A percentile compares a stretch with the other conserved stretches of the same genome.
These are phyloP conservation scores for Ceriagrion tenellum DNA, from an alignment of 2,888 invertebrate genomes.

Conservation along the genomic window DNA sequence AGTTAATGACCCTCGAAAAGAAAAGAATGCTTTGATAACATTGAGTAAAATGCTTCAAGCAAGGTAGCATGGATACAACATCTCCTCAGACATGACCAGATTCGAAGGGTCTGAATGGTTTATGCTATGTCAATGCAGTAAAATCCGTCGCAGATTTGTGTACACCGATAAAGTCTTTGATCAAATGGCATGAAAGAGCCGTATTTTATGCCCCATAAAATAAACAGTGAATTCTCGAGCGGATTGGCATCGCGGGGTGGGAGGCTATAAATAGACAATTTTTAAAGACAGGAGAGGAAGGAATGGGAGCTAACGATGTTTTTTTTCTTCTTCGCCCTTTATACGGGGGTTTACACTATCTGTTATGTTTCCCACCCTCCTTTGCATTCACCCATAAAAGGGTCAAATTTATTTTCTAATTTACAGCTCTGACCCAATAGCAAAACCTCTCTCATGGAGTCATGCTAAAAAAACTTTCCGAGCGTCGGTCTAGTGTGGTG, in stretches of 20 bases:
- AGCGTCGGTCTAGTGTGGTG: background rate
- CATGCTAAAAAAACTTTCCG: constrained; percentile 18
- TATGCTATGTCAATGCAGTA: background rate
- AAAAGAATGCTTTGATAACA: no score
- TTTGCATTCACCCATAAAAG: background rate
- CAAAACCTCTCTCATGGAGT: constrained; percentile 37
- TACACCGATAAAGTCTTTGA: constrained; percentile 2
- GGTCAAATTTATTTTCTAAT: constrained; percentile 38
- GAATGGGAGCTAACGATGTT: background rate
- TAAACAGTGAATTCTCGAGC: background rate
- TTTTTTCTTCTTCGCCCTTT: background rate
- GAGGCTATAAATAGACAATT: background rate
- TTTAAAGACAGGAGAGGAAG: background rate
- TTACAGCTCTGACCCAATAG: constrained; percentile 37
- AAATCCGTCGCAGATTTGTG: background rate
- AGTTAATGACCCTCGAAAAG: no score
- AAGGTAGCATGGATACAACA: background rate
- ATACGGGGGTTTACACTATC: background rate
- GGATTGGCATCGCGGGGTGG: background rate
- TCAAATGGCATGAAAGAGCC: constrained; percentile 8
- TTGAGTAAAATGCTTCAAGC: no score
- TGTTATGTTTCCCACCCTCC: background rate
- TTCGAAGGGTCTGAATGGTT: background rate
- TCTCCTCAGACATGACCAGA: background rate
- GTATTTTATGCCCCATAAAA: constrained; percentile 13